Percentiles rank a stretch among this genome's conserved stretches.
Conservation (phyloP, 2,113 vertebrate species). For the Pseudonaja textilis region DNA sequence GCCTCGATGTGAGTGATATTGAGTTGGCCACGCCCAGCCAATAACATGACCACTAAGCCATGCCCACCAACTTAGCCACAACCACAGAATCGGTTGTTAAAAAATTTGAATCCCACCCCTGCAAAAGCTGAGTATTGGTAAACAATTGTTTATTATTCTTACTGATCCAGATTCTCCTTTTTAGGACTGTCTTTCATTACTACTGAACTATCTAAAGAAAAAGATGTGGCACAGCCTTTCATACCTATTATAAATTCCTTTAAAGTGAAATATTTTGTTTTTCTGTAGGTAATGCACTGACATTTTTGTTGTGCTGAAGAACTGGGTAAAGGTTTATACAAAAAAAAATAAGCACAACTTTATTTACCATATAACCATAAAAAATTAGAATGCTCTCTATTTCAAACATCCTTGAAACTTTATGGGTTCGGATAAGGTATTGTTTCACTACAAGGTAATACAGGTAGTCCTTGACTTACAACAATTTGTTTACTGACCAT, state of each 20-base stretch:
- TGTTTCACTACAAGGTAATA: constrained; percentile 41
- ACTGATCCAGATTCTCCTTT: neutral
- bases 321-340: constrained; percentile 23
- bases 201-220: neutral
- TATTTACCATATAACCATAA: constrained; percentile 45
- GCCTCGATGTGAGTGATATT: too few relatives aligned
- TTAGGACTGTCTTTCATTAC: neutral
- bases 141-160: constrained; percentile 14
- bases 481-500: neutral
- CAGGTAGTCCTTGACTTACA: neutral
- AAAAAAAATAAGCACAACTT: constrained; percentile 9
- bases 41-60: too few relatives aligned
- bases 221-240: neutral
- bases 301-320: constrained; percentile 17
- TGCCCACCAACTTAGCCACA: too few relatives aligned
- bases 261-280: constrained; percentile 9
- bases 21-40: too few relatives aligned
- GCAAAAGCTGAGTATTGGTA: constrained; percentile 20
- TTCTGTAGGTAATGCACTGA: constrained; percentile 20
- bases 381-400: constrained; percentile 23
- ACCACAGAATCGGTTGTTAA: too few relatives aligned
- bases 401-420: constrained; percentile 45
- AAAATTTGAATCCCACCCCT: too few relatives aligned
- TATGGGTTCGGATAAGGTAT: constrained; percentile 35
- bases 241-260: neutral